phyloP scores from a whole-genome alignment of 1,140 invertebrate species.

The Samia ricini region DNA sequence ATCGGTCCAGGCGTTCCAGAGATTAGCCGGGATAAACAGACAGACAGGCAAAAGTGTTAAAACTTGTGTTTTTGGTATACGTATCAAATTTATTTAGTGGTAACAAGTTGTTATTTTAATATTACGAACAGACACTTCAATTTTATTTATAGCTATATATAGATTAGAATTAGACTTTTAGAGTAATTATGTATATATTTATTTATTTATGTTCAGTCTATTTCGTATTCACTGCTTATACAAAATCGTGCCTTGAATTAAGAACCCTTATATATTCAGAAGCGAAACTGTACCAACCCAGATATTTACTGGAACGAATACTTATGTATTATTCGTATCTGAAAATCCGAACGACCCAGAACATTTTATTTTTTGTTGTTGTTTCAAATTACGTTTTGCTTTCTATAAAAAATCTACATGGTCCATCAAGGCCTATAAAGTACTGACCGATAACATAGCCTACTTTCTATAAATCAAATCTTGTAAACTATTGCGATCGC shows the following conservation, averaged over 20 bases:
- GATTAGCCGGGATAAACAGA: no score
- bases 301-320: not conserved
- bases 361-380: constrained; percentile 12
- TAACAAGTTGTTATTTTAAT: no score
- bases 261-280: not conserved
- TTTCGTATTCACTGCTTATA: not conserved
- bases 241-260: not conserved
- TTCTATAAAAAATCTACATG: constrained; percentile 26
- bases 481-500: not conserved
- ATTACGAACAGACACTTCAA: no score
- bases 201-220: not conserved
- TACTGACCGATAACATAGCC: constrained; percentile 12
- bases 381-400: constrained; percentile 20
- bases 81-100: no score
- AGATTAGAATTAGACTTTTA: no score
- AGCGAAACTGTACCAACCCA: not conserved
- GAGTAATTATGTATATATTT: constrained; percentile 1
- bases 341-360: constrained; percentile 19
- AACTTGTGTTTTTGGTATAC: no score
- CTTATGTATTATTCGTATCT: constrained; percentile 1
- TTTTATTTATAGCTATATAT: no score
- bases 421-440: constrained; percentile 17
- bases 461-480: constrained; percentile 13
- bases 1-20: no score
- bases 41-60: no score